Conservation (phyloP, 2,113 vertebrate genomes). For the Bubalus kerabau region DNA sequence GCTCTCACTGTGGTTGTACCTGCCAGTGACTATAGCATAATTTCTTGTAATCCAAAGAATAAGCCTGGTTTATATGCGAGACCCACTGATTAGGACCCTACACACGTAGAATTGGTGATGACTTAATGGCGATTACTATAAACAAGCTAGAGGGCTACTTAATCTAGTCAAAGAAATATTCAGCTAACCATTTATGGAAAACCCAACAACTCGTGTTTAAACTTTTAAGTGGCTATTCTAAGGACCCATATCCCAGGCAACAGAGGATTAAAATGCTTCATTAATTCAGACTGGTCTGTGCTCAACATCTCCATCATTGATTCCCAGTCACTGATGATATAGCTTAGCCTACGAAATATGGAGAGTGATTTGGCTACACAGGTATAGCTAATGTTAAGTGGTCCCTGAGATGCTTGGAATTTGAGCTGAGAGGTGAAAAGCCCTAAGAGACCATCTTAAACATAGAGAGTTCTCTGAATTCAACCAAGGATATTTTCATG, state of each 20-base stretch:
- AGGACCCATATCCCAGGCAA: not conserved
- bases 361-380: not conserved
- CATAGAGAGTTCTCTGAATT: constrained; percentile 21
- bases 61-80: not conserved
- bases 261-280: not conserved
- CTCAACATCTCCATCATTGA: not conserved
- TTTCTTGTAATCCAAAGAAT: not conserved
- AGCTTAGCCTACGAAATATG: not conserved
- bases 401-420: not conserved
- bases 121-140: not conserved
- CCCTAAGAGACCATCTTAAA: not conserved
- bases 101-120: not conserved
- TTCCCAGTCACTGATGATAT: not conserved
- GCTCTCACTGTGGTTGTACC: not conserved
- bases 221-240: not conserved
- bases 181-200: not conserved
- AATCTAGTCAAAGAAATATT: not conserved
- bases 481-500: not conserved
- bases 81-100: not conserved
- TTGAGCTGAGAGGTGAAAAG: not conserved
- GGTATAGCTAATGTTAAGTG: constrained; percentile 23
- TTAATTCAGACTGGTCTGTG: not conserved
- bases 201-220: not conserved
- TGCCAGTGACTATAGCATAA: not conserved
- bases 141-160: not conserved